Base-by-base conservation (phyloP, 2,888 invertebrate species). In the Tetragonisca angustula region DNA sequence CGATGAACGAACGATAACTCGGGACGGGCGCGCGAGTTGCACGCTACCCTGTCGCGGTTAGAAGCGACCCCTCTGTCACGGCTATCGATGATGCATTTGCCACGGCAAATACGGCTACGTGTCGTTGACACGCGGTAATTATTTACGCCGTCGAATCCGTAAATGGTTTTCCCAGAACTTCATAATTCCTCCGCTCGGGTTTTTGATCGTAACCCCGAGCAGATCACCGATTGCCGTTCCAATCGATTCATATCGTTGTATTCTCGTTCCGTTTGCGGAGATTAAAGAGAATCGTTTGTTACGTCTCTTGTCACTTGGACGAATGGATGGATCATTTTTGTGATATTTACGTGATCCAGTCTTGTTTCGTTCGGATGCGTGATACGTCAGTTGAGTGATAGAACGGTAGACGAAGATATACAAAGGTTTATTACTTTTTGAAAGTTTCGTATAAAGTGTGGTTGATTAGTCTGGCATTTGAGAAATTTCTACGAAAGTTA, bases 11-110 rank as follows among this genome's bases (percentile, higher is more conserved):
- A 72, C 81, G 86, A 85, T 81, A 88, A 87, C 77, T 80, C 78
- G 70, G 17, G 69, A 54, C 62, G 79, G 50, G 72, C 56, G 72
- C 19, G 56, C 49, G 49, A 49, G 75, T 68, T 74, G 78, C 86
- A 86, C 43, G 88, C 73, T 87, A 81, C 75, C 70, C 79, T 65
- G 76, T 87, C 73, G 81, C 62, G 79, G 86, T 85, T 79, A 85
- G 85, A 76, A 69, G 77, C 70, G 75, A 54, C 65, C 56, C 65
- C 67, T 9, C 79, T 80, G 86, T 80, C 85, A 83, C 69, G 81
- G 83, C 82, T 87, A 87, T 87, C 87, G 89, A 88, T 88, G 87
- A 88, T 81, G 85, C 79, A 87, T 88, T 87, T 75, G 80, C 88
- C 81, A 62, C 76, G 75, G 72, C 73, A 79, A 81, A 87, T 78